phyloP scores from a whole-genome alignment of 2,797 vertebrate species.

The Microtus obscurus region DNA sequence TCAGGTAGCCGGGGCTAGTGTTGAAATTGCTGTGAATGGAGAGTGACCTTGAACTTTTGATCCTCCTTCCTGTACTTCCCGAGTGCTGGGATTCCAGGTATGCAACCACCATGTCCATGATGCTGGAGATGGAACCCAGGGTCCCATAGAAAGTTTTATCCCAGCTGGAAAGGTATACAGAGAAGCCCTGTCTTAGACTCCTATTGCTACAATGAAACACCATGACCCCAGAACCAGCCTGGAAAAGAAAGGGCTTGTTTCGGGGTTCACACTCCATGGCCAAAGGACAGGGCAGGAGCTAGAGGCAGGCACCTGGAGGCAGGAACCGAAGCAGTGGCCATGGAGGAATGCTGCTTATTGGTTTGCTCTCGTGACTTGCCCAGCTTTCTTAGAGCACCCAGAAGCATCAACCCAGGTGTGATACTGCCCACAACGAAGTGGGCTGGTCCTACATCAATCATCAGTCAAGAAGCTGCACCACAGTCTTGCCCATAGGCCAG shows the following conservation, averaged over 20 bases:
- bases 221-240: background rate
- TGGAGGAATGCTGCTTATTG: background rate
- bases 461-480: background rate
- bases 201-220: background rate
- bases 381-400: background rate
- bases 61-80: background rate
- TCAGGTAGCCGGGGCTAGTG: background rate
- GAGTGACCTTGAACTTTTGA: background rate
- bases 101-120: background rate
- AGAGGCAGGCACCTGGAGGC: background rate
- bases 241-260: background rate
- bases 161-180: background rate
- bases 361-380: background rate
- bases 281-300: background rate
- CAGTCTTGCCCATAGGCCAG: background rate
- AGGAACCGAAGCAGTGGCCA: background rate
- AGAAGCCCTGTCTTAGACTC: background rate
- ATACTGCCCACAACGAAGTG: background rate
- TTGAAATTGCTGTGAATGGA: background rate
- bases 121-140: background rate
- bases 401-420: background rate
- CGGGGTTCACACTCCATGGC: background rate
- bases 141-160: background rate
- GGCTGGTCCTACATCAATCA: background rate
- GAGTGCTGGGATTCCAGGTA: background rate